Evolutionary conservation across 2,113 vertebrate genomes (phyloP).

Genomic region (Amia ocellicauda): DNA sequence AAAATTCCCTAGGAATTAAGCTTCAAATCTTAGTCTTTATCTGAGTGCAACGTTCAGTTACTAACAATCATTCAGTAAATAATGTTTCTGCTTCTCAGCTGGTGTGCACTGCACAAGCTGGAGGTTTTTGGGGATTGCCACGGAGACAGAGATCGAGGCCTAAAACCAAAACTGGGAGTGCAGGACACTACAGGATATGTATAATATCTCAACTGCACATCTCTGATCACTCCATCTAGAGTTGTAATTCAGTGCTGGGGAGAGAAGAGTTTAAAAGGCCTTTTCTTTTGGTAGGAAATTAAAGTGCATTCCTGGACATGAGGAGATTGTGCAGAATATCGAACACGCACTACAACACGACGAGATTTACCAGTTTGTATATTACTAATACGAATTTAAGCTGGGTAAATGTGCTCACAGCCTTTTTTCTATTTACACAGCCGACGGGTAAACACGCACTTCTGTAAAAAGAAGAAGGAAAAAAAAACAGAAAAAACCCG

Average conservation of each 20-base stretch:
- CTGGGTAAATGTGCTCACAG: conserved; percentile 8
- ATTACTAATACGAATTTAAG: conserved; percentile 10
- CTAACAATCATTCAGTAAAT: no score
- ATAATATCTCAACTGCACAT: no score
- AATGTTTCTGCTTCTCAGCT: no score
- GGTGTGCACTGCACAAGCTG: no score
- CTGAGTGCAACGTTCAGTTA: conserved; percentile 33
- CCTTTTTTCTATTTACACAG: conserved; percentile 19
- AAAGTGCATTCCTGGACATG: background rate
- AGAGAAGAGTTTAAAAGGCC: background rate
- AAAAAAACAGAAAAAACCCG: background rate
- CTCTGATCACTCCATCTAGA: no score
- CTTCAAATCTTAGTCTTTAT: conserved; percentile 41
- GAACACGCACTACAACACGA: background rate
- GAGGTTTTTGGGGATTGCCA: no score
- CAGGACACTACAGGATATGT: no score
- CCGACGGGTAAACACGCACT: conserved; percentile 1
- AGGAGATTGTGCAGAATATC: background rate
- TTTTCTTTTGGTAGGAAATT: background rate
- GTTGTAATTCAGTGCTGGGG: no score
- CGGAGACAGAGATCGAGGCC: no score
- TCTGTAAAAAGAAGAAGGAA: conserved; percentile 5
- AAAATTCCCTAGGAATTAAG: conserved; percentile 42
- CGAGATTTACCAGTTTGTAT: conserved; percentile 10
- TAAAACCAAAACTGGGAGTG: no score